These are phyloP conservation scores for Xiphorhynchus elegans DNA, from an alignment of 2,113 vertebrate genomes.

Conservation along the genomic window DNA sequence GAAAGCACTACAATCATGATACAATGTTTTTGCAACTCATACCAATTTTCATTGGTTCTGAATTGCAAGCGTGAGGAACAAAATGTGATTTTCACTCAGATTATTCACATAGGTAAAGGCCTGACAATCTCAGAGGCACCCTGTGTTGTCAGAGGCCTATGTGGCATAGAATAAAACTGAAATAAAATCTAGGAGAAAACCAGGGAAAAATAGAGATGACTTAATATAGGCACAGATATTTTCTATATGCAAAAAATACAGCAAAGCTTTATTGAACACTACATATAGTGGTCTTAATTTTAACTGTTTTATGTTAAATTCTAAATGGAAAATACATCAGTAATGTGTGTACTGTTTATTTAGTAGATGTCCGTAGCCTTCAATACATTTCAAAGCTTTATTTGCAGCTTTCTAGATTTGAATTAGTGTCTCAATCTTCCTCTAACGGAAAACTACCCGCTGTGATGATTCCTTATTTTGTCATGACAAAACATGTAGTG, in stretches of 20 bases:
- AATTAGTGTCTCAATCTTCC: conserved; percentile 19
- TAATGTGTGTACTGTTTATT: not conserved
- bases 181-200: not conserved
- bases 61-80: not conserved
- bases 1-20: not conserved
- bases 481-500: not conserved
- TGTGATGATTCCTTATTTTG: conserved; percentile 19
- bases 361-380: not conserved
- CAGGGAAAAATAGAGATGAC: not conserved
- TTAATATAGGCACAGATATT: not conserved
- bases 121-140: not conserved
- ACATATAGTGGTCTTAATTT: not conserved
- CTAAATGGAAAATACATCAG: not conserved
- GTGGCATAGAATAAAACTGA: not conserved
- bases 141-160: not conserved
- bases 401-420: conserved; percentile 11
- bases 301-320: not conserved
- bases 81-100: not conserved
- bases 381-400: not conserved
- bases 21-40: not conserved
- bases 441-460: conserved; percentile 14
- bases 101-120: not conserved
- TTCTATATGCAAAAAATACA: not conserved
- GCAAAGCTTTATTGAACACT: not conserved
- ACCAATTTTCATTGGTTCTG: not conserved